Percentiles rank a stretch among this genome's conserved stretches.
Conservation (phyloP, 2,113 vertebrate genomes). For the Larimichthys crocea region DNA sequence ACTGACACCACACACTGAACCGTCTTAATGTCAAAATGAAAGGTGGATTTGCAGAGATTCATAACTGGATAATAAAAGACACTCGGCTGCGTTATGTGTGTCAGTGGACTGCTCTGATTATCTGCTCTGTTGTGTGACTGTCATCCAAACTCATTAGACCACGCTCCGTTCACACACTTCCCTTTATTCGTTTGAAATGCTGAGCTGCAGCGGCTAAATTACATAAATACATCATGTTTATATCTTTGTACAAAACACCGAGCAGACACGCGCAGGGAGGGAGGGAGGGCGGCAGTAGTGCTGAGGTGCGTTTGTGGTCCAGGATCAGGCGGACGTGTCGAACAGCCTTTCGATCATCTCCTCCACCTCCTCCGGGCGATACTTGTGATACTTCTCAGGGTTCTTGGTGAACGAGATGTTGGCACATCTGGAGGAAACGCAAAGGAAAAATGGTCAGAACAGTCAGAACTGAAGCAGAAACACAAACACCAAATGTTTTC, state of each 20-base stretch:
- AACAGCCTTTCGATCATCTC: constrained; percentile 97
- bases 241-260: constrained; percentile 62
- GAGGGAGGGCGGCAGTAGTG: background rate
- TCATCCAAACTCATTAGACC: background rate
- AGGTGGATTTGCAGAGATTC: background rate
- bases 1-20: no score
- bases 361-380: constrained; percentile 93
- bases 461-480: no score
- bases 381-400: constrained; percentile 96
- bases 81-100: background rate
- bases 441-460: background rate
- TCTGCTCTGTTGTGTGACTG: background rate
- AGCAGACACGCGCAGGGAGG: constrained; percentile 1
- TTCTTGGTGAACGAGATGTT: constrained; percentile 97
- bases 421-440: constrained; percentile 82
- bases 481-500: no score
- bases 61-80: background rate
- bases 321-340: constrained; percentile 92
- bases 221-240: constrained; percentile 64
- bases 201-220: constrained; percentile 32
- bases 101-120: background rate
- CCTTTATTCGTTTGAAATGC: constrained; percentile 58
- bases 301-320: background rate
- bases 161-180: background rate
- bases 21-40: no score